phyloP scores from a whole-genome alignment of 1,140 invertebrate species.

The Dolichoris vasculosae region DNA sequence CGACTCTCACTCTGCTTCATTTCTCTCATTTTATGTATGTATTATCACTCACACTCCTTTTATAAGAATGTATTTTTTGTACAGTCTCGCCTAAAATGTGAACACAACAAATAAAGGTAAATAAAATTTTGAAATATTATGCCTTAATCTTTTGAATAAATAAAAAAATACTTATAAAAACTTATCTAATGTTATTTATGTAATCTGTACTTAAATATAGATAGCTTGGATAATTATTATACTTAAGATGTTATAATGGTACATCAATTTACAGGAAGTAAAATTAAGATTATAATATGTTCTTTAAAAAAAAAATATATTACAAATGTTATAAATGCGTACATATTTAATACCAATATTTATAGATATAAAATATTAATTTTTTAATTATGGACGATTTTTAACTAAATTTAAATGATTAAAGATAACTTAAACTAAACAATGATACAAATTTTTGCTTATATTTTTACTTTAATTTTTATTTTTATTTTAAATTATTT shows the following conservation, averaged over 20 bases:
- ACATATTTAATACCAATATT: no score
- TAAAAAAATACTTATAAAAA: neutral
- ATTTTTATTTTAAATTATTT: no score
- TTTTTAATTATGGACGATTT: no score
- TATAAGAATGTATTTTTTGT: constrained; percentile 7
- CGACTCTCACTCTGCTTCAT: neutral
- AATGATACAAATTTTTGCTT: no score
- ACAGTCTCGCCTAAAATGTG: constrained; percentile 29
- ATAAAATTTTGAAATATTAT: constrained; percentile 18
- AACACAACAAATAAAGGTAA: neutral
- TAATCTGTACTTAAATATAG: constrained; percentile 3
- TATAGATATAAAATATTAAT: no score
- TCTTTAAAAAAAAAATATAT: no score
- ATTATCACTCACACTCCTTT: constrained; percentile 51
- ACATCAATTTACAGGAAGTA: neutral
- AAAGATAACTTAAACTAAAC: no score
- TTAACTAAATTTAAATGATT: no score
- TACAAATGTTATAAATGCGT: no score
- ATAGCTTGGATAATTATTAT: neutral
- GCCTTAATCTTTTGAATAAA: constrained; percentile 17
- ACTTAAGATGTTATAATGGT: neutral
- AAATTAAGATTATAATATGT: neutral
- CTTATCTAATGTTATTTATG: neutral
- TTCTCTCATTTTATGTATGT: neutral
- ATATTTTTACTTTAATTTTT: no score